A percentile compares a stretch with the other conserved stretches of the same genome.
Evolutionary conservation across 2,113 vertebrate species (phyloP).

Genomic region (Zootoca vivipara): DNA sequence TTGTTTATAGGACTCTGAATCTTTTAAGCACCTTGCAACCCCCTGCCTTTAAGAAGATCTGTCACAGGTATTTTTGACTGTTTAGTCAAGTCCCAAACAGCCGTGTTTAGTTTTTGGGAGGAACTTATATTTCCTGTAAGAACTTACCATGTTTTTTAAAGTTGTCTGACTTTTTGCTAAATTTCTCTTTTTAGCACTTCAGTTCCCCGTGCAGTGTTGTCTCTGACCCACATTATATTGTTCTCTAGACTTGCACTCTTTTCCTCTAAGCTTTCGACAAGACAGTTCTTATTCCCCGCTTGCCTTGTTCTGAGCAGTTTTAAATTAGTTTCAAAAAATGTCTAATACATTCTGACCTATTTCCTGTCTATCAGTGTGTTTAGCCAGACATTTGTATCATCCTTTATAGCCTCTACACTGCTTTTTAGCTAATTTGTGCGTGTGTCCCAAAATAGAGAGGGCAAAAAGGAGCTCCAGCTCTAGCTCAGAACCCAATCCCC

Average conservation of each 20-base stretch:
- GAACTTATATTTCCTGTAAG: not conserved
- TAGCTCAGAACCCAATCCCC: not conserved
- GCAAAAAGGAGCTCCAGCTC: not conserved
- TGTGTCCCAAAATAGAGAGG: conserved; percentile 2
- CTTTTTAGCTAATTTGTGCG: not conserved
- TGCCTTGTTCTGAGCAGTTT: conserved; percentile 20
- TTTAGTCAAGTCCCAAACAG: not conserved
- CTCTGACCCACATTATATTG: conserved; percentile 26
- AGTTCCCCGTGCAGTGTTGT: not conserved
- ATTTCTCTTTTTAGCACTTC: conserved; percentile 4
- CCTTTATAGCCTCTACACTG: not conserved
- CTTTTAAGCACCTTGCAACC: too few relatives aligned
- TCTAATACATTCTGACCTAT: conserved; percentile 23
- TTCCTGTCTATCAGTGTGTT: conserved; percentile 27
- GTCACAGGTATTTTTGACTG: not conserved
- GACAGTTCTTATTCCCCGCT: not conserved
- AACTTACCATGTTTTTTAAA: not conserved
- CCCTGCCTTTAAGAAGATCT: too few relatives aligned
- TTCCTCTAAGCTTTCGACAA: conserved; percentile 9
- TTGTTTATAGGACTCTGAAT: too few relatives aligned
- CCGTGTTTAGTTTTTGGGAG: not conserved
- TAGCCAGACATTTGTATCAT: not conserved
- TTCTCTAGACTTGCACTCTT: conserved; percentile 18
- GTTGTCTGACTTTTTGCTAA: conserved; percentile 6
- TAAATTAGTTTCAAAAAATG: conserved; percentile 7